A percentile compares a stretch with the other conserved stretches of the same genome.
Evolutionary conservation across 2,113 vertebrate species (phyloP).

Genomic region (Catharus fuscescens): DNA sequence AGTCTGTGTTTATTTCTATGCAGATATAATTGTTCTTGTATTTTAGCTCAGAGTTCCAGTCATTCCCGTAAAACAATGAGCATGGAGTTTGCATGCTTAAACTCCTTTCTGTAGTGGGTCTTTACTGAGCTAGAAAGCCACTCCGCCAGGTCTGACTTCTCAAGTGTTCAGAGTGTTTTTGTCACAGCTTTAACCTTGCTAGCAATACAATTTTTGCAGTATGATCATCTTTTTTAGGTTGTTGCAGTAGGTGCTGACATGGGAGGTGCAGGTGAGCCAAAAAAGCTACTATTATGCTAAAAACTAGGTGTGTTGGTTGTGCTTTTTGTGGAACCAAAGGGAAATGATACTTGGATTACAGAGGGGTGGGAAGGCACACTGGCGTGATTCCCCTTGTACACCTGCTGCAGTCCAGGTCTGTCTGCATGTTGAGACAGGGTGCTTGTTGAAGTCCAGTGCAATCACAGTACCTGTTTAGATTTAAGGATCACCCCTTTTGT

Average conservation of each 20-base stretch:
- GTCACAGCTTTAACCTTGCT: not conserved
- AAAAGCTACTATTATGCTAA: fast-evolving
- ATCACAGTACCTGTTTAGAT: not conserved
- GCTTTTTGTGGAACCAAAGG: not conserved
- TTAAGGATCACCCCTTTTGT: not conserved
- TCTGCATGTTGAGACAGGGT: not conserved
- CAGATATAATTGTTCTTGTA: not conserved
- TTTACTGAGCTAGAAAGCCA: not conserved
- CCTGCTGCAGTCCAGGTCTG: not conserved
- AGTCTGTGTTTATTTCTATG: not conserved
- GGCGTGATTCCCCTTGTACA: not conserved
- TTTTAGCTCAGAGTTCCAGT: not conserved
- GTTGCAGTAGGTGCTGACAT: not conserved
- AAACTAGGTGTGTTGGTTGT: not conserved
- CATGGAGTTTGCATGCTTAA: not conserved
- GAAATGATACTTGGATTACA: not conserved
- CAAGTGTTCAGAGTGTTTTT: fast-evolving
- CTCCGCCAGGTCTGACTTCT: not conserved
- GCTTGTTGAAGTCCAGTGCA: not conserved
- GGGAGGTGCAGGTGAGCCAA: not conserved
- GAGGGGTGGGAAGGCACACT: not conserved
- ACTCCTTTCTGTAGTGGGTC: not conserved
- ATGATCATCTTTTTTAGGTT: not conserved
- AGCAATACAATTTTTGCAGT: not conserved
- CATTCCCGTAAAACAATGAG: not conserved